Evolutionary conservation across 92 coral and sea anemone genomes (phyloP), one percentile per base, ranked within the genome.

Genomic region (Diadumene lineata): DNA sequence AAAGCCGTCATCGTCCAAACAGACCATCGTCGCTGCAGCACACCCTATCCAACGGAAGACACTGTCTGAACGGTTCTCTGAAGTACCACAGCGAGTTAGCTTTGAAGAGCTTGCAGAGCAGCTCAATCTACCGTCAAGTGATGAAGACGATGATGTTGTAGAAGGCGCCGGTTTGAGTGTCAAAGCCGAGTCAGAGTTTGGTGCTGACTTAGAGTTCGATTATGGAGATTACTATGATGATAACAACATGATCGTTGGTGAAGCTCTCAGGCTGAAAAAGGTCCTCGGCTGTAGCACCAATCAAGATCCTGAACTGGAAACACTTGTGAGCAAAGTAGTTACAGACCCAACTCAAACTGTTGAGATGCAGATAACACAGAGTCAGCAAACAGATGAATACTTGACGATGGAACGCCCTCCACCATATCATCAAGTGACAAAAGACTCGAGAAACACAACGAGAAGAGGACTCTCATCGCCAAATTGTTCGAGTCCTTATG

Each of bases 151-250:
- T 23, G 80, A 57, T 11, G 19, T 55, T 6, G 71, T 50, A 16
- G 83, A 72, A 27, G 75, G 69, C 32, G n/a, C n/a, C n/a, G 60
- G 68, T 19, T n/a, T 46, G 23, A 43, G 7, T 22, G 50, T 0
- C 22, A 70, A 56, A 34, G 51, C 68, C 13, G 81, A 57, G 50
- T 75, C 66, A 23, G 70, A 60, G 58, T 79, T 44, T 25, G 87
- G 79, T 23, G 88, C 85, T 16, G 79, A 85, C 21, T 75, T 87
- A 21, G 92, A 87, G 74, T 87, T 87, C 64, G 92, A 87, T 60
- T 84, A 78, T 48, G 85, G 84, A 7, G 92, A 87, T 66, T 87
- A 87, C 85, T 77, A 74, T 56, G 92, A 87, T 79, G 82, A 87
- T 50, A 74, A 87, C n/a, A 87, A 78, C 64, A 73, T 87, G 60